Evolutionary conservation across 1,140 invertebrate genomes (phyloP), one percentile per base, ranked within the genome.

Genomic region (Coenobita brevimanus): DNA sequence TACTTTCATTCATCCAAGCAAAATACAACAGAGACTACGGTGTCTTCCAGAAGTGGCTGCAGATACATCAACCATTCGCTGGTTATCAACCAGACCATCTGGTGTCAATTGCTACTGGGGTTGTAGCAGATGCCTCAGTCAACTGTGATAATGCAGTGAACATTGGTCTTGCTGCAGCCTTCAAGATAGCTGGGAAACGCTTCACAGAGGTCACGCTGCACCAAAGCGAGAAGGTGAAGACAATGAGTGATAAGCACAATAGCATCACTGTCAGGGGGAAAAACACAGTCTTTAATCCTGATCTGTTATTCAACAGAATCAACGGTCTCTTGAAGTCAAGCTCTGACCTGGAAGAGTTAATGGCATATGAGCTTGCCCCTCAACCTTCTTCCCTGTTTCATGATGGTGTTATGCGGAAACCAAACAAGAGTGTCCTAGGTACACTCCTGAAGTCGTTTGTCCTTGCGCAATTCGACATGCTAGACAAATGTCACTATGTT

Each of bases 91-190:
- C 36, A 15, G 38, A 69, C n/a, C 64, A 36, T 3, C n/a, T 71
- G 24, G 64, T 71, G n/a, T 36, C 80, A 13, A 71, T 83, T 43
- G 30, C 24, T 27, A 83, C 64, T 1, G 82, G 41, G 0, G 71
- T 85, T 85, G 82, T 85, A 33, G 71, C 43, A 15, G 43, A 85
- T 75, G 36, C 82, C n/a, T 85, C 33, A 24, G 41, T 85, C 43
- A 85, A 85, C 50, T 85, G 0, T 57, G 46, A 60, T 24, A 17
- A 85, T 75, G 82, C 71, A n/a, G 27, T 57, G 71, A 4, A 85
- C 1, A 57, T 75, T 54, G 69, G 69, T 82, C 62, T 41, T 67
- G 62, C 80, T 69, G 36, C 80, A 82, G 80, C 80, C 2, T 82
- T 64, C 30, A 81, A 50, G 33, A 69, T 82, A 46, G 27, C 30